phyloP scores from a whole-genome alignment of 2,888 invertebrate species.

The Patella ulyssiponensis region DNA sequence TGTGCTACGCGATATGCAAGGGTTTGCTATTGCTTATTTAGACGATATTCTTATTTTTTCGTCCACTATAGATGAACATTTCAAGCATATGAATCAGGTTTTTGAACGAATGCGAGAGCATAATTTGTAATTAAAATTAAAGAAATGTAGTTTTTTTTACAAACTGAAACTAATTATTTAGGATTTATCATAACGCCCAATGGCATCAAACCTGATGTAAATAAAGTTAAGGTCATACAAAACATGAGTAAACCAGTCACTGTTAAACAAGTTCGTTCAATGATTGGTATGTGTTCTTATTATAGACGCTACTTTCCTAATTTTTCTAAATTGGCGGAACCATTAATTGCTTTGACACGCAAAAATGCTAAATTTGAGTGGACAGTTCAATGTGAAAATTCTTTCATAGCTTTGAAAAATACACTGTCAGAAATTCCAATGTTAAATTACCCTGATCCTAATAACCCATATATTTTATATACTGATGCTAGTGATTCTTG shows the following conservation, averaged over 20 bases:
- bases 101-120: constrained; percentile 27
- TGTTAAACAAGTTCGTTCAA: not conserved
- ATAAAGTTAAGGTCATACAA: too few relatives aligned
- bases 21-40: constrained; percentile 31
- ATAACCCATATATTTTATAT: constrained; percentile 31
- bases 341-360: constrained; percentile 30
- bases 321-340: constrained; percentile 15
- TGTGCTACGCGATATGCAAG: constrained; percentile 29
- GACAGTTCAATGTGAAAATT: constrained; percentile 17
- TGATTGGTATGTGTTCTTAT: not conserved
- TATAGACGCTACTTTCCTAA: not conserved
- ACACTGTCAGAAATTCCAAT: constrained; percentile 19
- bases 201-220: too few relatives aligned
- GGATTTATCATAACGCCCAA: too few relatives aligned
- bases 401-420: constrained; percentile 29
- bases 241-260: not conserved
- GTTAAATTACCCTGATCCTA: constrained; percentile 28
- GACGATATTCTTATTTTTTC: constrained; percentile 38
- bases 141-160: too few relatives aligned
- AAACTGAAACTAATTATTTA: too few relatives aligned
- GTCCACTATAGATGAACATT: constrained; percentile 31
- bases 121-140: too few relatives aligned
- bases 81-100: constrained; percentile 22
- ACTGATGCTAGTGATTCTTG: not conserved
- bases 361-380: constrained; percentile 38